Base-by-base conservation (phyloP, 1,140 invertebrate genomes). In the Bombus vancouverensis region DNA sequence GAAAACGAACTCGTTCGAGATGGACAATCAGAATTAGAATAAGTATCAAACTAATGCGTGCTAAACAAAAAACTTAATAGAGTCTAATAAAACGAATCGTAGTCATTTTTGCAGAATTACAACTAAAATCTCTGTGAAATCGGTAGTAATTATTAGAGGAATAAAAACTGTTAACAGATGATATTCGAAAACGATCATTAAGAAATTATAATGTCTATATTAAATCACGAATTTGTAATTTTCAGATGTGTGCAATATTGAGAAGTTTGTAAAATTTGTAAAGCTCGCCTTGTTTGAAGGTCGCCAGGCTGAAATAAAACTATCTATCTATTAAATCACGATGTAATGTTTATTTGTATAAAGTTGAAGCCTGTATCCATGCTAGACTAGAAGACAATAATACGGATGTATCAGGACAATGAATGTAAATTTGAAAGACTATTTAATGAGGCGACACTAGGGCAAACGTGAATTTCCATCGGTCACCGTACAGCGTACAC, bases 261-360 rank as follows among this genome's bases (percentile, higher is more conserved):
- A 53, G 47, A 53, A 53, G 47, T 53, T 53, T 53, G 18, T 22
- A 53, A 53, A 53, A 53, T 53, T 8, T 53, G 6, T 22, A 1
- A 53, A 22, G 1, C 47, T 0, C 5, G 18, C 22, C 47, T 53
- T 53, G 15, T 22, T 53, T 53, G 47, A 53, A 53, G 47, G 47
- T 53, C 47, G 47, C 1, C 47, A 53, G 6, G 0, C 47, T 53
- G 47, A 22, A 53, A 22, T 53, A 53, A 53, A 53, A 53, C 47
- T 53, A 53, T 53, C 47, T 53, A 22, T 53, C 47, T 8, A 53
- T 53, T 53, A 53, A 53, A 53, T 53, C 47, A 53, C 47, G 47
- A 53, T 53, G 32, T 53, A 39, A 32, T 39, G 72, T 73, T 73
- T 73, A 42, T 72, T 42, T 72, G 25, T 72, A 42, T 39, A 72